Evolutionary conservation across 2,797 vertebrate genomes (phyloP).

Genomic region (Oreochromis grahami): DNA sequence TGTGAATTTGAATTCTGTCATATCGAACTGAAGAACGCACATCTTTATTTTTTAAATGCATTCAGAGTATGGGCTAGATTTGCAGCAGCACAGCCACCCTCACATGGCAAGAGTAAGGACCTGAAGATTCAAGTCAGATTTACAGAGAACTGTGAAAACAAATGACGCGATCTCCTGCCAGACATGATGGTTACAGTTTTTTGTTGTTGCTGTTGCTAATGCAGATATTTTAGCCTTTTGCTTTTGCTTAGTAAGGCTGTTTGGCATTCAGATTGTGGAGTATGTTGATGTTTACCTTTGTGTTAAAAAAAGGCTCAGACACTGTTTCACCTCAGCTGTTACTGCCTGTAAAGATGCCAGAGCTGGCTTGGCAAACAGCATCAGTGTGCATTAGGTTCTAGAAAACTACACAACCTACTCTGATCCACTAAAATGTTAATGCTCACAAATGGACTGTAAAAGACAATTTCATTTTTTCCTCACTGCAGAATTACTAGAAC

Average conservation of each 20-base stretch:
- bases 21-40: background rate
- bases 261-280: background rate
- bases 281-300: conserved; percentile 8
- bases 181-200: background rate
- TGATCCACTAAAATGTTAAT: background rate
- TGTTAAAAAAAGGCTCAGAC: conserved; percentile 12
- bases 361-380: background rate
- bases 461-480: background rate
- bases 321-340: conserved; percentile 35
- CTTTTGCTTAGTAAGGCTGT: background rate
- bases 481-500: background rate
- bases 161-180: background rate
- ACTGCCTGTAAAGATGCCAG: conserved; percentile 24
- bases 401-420: background rate
- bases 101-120: background rate
- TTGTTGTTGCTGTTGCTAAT: background rate
- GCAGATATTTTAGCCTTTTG: background rate
- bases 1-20: background rate
- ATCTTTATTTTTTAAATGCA: background rate
- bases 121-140: background rate
- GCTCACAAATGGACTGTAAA: background rate
- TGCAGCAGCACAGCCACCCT: background rate
- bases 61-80: background rate
- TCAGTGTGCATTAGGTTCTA: background rate
- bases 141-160: accelerated